Conservation (phyloP, 1,140 invertebrate genomes). For the Papilio aristodemus region DNA sequence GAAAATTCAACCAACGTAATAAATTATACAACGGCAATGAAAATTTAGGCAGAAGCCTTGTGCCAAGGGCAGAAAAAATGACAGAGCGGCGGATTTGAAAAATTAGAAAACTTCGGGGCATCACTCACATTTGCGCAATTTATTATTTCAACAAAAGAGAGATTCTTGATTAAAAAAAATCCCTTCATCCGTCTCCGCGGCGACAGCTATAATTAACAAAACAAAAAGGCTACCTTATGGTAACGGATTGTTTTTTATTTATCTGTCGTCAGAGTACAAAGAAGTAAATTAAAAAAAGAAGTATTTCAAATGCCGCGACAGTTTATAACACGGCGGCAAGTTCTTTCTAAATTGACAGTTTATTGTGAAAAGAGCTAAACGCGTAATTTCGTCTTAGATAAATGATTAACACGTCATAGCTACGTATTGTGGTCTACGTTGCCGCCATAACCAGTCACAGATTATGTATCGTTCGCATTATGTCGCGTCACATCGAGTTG, state of each 20-base stretch:
- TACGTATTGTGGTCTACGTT: too few relatives aligned
- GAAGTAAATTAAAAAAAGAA: background rate
- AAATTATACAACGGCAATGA: background rate
- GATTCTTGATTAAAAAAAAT: constrained; percentile 19
- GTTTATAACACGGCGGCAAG: too few relatives aligned
- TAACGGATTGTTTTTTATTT: background rate
- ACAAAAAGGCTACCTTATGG: background rate
- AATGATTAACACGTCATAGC: too few relatives aligned
- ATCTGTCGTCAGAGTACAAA: background rate
- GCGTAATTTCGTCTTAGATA: too few relatives aligned
- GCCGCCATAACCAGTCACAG: too few relatives aligned
- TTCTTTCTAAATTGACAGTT: too few relatives aligned
- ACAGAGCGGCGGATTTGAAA: constrained; percentile 10
- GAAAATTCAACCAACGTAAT: background rate
- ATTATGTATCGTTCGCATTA: too few relatives aligned
- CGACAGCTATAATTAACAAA: constrained; percentile 13
- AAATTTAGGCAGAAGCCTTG: background rate
- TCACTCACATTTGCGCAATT: constrained; percentile 18
- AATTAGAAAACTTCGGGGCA: constrained; percentile 19
- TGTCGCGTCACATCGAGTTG: too few relatives aligned
- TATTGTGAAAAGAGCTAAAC: too few relatives aligned
- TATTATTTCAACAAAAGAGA: constrained; percentile 19
- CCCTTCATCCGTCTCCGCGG: background rate
- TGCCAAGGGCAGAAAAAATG: constrained; percentile 2
- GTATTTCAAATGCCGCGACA: background rate